phyloP scores from a whole-genome alignment of 1,140 invertebrate genomes.

The Brachionus koreanus region DNA sequence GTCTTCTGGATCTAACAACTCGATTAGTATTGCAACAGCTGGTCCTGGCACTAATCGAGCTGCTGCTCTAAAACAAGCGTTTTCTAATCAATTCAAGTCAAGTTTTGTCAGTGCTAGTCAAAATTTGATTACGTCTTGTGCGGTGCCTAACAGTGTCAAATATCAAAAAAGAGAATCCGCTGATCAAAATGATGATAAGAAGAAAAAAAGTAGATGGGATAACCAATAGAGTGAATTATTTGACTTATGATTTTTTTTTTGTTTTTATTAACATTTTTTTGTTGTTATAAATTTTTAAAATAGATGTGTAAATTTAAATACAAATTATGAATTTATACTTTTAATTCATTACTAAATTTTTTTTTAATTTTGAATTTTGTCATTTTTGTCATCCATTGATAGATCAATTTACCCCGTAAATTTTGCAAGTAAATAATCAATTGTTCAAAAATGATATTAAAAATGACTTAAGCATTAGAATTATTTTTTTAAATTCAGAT shows the following conservation, averaged over 20 bases:
- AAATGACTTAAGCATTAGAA: too few relatives aligned
- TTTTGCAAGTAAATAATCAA: too few relatives aligned
- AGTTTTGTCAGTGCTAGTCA: slow-evolving; percentile 39
- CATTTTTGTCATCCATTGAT: too few relatives aligned
- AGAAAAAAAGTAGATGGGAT: not conserved
- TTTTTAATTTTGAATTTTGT: too few relatives aligned
- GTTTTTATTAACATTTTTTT: not conserved
- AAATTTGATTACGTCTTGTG: not conserved
- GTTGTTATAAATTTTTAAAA: not conserved
- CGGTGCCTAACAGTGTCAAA: not conserved
- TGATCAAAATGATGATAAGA: not conserved
- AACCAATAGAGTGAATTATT: not conserved
- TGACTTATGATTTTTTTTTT: not conserved
- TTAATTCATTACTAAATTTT: too few relatives aligned
- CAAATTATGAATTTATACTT: too few relatives aligned
- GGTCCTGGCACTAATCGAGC: slow-evolving; percentile 11
- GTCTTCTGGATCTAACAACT: not conserved
- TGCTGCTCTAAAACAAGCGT: slow-evolving; percentile 31
- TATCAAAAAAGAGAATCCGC: not conserved
- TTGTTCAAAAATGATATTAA: too few relatives aligned
- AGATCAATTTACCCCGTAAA: too few relatives aligned
- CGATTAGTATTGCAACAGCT: not conserved
- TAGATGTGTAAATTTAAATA: not conserved
- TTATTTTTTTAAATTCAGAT: too few relatives aligned
- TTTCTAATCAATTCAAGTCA: slow-evolving; percentile 29